Evolutionary conservation across 2,113 vertebrate species (phyloP).

Genomic region (Sebastes schlegelii): DNA sequence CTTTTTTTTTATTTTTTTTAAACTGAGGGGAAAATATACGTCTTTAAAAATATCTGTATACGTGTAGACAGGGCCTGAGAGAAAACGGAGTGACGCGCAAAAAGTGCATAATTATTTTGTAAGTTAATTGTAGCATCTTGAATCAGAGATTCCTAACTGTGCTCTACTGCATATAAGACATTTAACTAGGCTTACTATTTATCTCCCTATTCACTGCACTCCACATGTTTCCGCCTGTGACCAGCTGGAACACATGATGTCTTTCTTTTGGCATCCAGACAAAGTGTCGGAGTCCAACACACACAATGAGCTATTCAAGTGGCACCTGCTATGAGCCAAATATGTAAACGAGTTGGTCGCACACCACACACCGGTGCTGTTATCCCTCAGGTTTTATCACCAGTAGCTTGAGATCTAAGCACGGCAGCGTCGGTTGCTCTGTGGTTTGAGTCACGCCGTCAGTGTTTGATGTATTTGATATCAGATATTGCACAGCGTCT

Average conservation of each 20-base stretch:
- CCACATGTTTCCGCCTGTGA: not conserved
- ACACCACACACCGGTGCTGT: not conserved
- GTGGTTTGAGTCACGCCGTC: not conserved
- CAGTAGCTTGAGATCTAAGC: not conserved
- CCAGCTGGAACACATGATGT: not conserved
- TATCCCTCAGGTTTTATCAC: slow-evolving; percentile 9
- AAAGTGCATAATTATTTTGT: not conserved
- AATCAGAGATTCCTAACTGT: not conserved
- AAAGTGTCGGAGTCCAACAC: slow-evolving; percentile 3
- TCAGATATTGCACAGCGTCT: not conserved
- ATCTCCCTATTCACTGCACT: not conserved
- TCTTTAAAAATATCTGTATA: too few species aligned
- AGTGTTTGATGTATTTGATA: slow-evolving; percentile 7
- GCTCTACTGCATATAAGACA: not conserved
- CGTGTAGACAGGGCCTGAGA: too few species aligned
- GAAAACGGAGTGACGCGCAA: too few species aligned
- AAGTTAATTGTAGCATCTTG: not conserved
- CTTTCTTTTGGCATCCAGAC: not conserved
- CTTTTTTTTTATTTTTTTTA: too few species aligned
- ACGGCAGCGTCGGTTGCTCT: not conserved
- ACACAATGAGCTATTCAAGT: slow-evolving; percentile 25
- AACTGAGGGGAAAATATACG: too few species aligned
- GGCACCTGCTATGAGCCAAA: not conserved
- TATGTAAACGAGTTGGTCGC: slow-evolving; percentile 37
- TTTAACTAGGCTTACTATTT: not conserved